phyloP scores from a whole-genome alignment of 2,797 vertebrate species.

The Sebastes itinus region DNA sequence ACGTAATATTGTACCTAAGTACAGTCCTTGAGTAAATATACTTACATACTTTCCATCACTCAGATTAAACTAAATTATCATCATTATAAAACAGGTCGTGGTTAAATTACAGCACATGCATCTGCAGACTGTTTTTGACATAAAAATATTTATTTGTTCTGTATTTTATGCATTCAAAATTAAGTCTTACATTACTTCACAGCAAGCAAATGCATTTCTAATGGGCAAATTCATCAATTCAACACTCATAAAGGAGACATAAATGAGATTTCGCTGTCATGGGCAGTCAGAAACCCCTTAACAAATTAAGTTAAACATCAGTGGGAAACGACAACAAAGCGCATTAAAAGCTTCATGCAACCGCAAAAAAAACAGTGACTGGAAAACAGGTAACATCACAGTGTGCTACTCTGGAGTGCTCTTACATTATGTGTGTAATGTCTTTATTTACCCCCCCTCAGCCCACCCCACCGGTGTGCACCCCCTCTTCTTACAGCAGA shows the following conservation, averaged over 20 bases:
- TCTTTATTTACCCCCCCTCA: conserved; percentile 65
- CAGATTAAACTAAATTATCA: background rate
- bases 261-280: background rate
- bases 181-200: conserved; percentile 37
- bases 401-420: conserved; percentile 70
- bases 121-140: background rate
- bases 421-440: conserved; percentile 64
- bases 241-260: conserved; percentile 6
- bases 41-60: background rate
- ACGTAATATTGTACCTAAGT: background rate
- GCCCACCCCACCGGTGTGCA: conserved; percentile 49
- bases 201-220: conserved; percentile 17
- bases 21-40: background rate
- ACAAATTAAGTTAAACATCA: conserved; percentile 70
- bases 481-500: conserved; percentile 69
- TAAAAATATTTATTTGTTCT: conserved; percentile 43
- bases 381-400: conserved; percentile 70
- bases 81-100: background rate
- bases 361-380: conserved; percentile 44
- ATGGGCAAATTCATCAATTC: conserved; percentile 30
- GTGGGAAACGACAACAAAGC: conserved; percentile 55
- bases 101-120: background rate
- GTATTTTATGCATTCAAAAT: conserved; percentile 25
- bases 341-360: conserved; percentile 73
- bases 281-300: conserved; percentile 43